Conservation (phyloP, 2,113 vertebrate species). For the Osmerus eperlanus region DNA sequence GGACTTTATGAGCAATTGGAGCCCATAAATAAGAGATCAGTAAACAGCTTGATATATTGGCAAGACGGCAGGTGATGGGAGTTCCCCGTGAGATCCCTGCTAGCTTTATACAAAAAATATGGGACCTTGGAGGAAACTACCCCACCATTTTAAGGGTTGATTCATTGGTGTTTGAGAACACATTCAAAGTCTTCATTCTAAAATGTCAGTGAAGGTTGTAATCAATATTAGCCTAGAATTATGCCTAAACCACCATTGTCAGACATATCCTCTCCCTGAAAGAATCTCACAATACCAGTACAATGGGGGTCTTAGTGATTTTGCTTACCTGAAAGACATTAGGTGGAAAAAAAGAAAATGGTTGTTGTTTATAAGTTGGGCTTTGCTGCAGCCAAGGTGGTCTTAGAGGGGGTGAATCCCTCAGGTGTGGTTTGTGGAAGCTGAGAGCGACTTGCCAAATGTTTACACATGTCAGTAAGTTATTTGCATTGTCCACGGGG, state of each 20-base stretch:
- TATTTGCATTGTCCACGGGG: conserved; percentile 69
- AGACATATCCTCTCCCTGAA: too few species aligned
- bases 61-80: conserved; percentile 34
- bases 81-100: conserved; percentile 16
- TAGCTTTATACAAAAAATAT: conserved; percentile 6
- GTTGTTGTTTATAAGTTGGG: conserved; percentile 37
- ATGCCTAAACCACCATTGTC: background rate
- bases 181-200: background rate
- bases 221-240: too few species aligned
- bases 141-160: background rate
- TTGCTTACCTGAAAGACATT: conserved; percentile 30
- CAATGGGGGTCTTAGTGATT: conserved; percentile 34
- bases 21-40: conserved; percentile 63
- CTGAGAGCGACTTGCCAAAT: conserved; percentile 49
- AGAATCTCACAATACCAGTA: conserved; percentile 23
- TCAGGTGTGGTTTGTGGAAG: conserved; percentile 32
- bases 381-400: conserved; percentile 49
- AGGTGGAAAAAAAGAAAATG: conserved; percentile 41
- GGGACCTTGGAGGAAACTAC: background rate
- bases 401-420: conserved; percentile 38
- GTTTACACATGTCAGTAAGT: conserved; percentile 64
- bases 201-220: background rate
- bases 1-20: conserved; percentile 55
- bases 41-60: conserved; percentile 31
- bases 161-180: background rate